phyloP scores from a whole-genome alignment of 2,797 vertebrate species.

The Moxostoma hubbsi region DNA sequence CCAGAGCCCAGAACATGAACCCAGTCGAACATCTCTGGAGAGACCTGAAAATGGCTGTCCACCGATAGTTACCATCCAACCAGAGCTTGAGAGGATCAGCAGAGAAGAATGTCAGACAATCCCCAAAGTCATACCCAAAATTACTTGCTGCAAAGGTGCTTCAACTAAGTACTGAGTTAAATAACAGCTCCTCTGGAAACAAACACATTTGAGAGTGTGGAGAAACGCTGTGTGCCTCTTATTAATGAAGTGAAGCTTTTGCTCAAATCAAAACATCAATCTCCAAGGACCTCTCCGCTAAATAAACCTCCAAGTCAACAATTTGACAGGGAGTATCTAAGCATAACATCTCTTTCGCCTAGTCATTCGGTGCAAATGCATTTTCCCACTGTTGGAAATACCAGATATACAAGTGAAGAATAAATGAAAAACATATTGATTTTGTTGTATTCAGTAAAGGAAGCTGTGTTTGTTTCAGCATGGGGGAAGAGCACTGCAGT shows the following conservation, averaged over 20 bases:
- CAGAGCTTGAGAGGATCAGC: too few species aligned
- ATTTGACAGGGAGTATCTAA: conserved; percentile 32
- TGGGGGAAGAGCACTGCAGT: conserved; percentile 22
- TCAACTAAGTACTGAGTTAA: too few species aligned
- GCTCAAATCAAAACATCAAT: conserved; percentile 57
- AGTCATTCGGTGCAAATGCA: conserved; percentile 25
- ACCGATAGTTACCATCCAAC: too few species aligned
- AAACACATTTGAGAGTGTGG: conserved; percentile 8
- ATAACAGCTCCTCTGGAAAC: too few species aligned
- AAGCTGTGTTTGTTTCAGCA: conserved; percentile 42
- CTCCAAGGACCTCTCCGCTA: conserved; percentile 33
- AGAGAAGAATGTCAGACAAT: too few species aligned
- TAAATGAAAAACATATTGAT: conserved; percentile 58
- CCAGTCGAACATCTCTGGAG: too few species aligned
- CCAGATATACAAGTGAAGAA: conserved; percentile 35
- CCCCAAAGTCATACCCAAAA: too few species aligned
- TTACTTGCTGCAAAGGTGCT: too few species aligned
- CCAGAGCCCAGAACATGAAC: too few species aligned
- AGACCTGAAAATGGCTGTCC: too few species aligned
- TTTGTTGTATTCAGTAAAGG: conserved; percentile 52
- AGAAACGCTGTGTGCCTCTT: conserved; percentile 32
- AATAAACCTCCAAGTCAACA: conserved; percentile 35
- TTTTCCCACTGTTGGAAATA: conserved; percentile 33
- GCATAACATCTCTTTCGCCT: conserved; percentile 44
- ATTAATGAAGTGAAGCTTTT: conserved; percentile 49